Conservation (phyloP, 2,797 vertebrate species). For the Dallia pectoralis region DNA sequence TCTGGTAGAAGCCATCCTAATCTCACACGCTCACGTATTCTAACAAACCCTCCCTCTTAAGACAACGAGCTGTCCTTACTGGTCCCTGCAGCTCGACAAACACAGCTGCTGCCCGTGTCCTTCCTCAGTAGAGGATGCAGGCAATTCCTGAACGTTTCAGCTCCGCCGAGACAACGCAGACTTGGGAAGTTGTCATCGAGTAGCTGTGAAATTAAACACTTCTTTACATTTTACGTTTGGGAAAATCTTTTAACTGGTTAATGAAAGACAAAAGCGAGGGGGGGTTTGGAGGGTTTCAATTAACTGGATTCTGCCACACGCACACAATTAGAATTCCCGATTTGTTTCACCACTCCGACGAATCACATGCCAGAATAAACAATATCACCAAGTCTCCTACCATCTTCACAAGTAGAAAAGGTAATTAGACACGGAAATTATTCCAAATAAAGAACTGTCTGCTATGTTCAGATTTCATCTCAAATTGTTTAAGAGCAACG, state of each 20-base stretch:
- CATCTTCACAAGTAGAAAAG: constrained; percentile 29
- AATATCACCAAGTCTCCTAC: constrained; percentile 47
- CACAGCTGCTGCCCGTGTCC: constrained; percentile 15
- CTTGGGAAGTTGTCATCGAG: constrained; percentile 55
- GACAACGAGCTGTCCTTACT: constrained; percentile 57
- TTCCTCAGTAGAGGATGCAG: background rate
- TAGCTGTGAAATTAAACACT: constrained; percentile 72
- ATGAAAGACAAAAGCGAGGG: constrained; percentile 55
- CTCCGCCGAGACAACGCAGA: constrained; percentile 1
- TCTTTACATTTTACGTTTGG: constrained; percentile 53
- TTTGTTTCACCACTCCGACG: constrained; percentile 58
- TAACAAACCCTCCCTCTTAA: constrained; percentile 5
- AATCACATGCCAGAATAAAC: constrained; percentile 52
- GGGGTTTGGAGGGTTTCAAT: constrained; percentile 59
- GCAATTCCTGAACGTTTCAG: constrained; percentile 11
- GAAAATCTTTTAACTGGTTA: constrained; percentile 59
- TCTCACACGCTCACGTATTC: no score
- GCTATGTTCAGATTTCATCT: constrained; percentile 26
- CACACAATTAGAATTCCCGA: constrained; percentile 64
- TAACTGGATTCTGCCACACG: constrained; percentile 63
- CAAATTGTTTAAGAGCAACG: background rate
- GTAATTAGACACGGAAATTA: constrained; percentile 34
- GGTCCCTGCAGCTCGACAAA: constrained; percentile 35
- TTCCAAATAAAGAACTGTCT: constrained; percentile 21
- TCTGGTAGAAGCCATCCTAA: no score